Conservation (phyloP, 35 echinoderm and acorn worm genomes). For the Strongylocentrotus purpuratus region DNA sequence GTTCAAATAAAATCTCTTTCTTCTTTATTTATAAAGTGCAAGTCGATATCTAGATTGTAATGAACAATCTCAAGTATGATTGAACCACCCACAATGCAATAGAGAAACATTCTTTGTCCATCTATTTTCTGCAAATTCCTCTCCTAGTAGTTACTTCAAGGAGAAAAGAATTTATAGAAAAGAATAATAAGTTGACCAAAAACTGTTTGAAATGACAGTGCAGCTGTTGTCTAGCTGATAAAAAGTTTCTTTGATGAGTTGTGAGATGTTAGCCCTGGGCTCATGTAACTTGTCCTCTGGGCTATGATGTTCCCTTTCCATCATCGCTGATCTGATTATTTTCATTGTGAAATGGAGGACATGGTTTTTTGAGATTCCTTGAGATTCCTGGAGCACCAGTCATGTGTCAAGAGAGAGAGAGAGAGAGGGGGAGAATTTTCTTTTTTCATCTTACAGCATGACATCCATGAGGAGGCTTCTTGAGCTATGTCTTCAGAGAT, state of each 20-base stretch:
- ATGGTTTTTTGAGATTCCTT: background rate
- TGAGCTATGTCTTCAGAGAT: background rate
- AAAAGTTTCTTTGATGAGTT: background rate
- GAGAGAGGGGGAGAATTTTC: too few relatives aligned
- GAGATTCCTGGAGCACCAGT: background rate
- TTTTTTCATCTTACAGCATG: background rate
- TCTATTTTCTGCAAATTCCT: too few relatives aligned
- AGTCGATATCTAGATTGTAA: too few relatives aligned
- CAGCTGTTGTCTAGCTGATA: slow-evolving; percentile 9
- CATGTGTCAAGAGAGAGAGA: background rate
- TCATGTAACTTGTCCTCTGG: background rate
- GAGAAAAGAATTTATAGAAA: background rate
- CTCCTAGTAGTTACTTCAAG: background rate
- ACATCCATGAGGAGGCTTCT: background rate
- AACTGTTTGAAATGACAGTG: background rate
- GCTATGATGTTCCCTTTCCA: slow-evolving; percentile 29
- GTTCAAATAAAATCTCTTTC: too few relatives aligned
- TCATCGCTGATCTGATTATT: slow-evolving; percentile 21
- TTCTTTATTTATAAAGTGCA: too few relatives aligned
- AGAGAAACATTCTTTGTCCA: too few relatives aligned
- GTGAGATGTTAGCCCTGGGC: background rate
- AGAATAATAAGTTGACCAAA: background rate
- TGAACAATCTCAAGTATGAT: too few relatives aligned
- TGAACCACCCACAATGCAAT: too few relatives aligned
- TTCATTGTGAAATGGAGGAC: background rate